These are phyloP conservation scores for Anodontia alba DNA, from an alignment of 2,888 invertebrate species.

Conservation along the genomic window DNA sequence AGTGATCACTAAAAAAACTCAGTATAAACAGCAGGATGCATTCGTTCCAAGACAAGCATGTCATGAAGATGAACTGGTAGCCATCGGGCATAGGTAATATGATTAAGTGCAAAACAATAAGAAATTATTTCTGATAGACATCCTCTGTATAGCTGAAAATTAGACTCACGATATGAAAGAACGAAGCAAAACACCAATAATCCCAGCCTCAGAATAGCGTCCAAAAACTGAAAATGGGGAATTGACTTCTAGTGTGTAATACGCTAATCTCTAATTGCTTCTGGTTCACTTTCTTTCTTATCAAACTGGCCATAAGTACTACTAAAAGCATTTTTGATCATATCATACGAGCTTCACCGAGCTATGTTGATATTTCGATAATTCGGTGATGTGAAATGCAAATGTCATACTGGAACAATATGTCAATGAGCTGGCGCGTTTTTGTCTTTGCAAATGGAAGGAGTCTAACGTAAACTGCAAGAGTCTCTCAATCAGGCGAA, in stretches of 20 bases:
- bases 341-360: neutral
- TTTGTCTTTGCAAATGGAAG: neutral
- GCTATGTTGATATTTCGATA: neutral
- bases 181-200: neutral
- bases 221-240: neutral
- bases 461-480: neutral
- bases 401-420: neutral
- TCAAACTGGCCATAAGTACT: neutral
- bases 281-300: neutral
- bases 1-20: conserved; percentile 61
- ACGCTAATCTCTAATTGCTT: neutral
- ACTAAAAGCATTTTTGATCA: neutral
- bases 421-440: neutral
- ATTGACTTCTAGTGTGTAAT: neutral
- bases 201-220: neutral
- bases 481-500: neutral
- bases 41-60: conserved; percentile 52
- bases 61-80: conserved; percentile 64
- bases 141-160: conserved; percentile 1
- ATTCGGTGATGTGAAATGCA: neutral
- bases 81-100: conserved; percentile 63
- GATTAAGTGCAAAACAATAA: neutral
- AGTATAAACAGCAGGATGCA: conserved; percentile 48
- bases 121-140: neutral
- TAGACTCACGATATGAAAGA: neutral